Base-by-base conservation (phyloP, 2,113 vertebrate genomes). In the Dromaius novaehollandiae region DNA sequence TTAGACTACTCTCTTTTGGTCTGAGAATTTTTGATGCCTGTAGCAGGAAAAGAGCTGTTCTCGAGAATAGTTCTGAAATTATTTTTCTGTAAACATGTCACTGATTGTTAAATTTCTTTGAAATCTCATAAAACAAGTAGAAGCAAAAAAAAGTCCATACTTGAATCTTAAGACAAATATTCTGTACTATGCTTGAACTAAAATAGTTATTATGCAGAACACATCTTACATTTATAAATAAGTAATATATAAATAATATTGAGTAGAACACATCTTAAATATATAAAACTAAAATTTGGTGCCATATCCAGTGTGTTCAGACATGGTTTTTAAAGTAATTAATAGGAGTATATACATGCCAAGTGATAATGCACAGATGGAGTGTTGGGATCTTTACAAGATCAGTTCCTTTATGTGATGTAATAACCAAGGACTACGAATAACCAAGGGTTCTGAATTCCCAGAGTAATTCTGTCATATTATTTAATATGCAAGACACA, bases 401-500 rank as follows among this genome's bases (percentile, higher is more conserved):
- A 50, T 80, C 28, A 38, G 8, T n/a, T 91, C 9, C 48, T 91
- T 82, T 80, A 56, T 63, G 74, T 77, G 30, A 66, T 74, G 56
- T 38, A 58, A 34, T 40, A 56, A 26, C 65, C 32, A 90, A 94
- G 56, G 44, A n/a, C 20, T 63, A 19, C 6, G 34, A n/a, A 53
- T 53, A 53, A 53, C 51, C 51, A 53, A 56, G 26, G 71, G 82
- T 78, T 77, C 12, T 17, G 6, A 79, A 91, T 89, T 90, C 82
- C 65, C 84, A 66, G 46, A 94, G 73, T 42, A 92, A 90, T 69
- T 85, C 42, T 89, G 36, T n/a, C 64, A 44, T 63, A 50, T 61
- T 91, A 40, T 92, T 96, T 66, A 93, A 88, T 79, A 93, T 97
- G 76, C 77, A 91, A 82, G 91, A 60, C 81, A 94, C 80, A 73